Conservation (phyloP, 1,140 invertebrate species). For the Platyura marginata region DNA sequence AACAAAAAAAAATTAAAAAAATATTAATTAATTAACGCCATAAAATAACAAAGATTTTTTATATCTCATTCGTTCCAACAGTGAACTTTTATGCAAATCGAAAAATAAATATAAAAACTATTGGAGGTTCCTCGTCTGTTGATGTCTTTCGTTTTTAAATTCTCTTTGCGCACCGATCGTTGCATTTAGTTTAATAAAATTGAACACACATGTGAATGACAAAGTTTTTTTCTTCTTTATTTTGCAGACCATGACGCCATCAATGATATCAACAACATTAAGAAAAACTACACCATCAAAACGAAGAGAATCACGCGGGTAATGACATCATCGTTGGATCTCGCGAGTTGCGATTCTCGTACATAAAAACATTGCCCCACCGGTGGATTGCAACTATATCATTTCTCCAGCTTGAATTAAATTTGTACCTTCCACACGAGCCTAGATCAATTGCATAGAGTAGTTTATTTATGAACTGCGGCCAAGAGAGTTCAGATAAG, state of each 20-base stretch:
- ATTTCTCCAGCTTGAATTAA: not conserved
- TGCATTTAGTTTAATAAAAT: too few relatives aligned
- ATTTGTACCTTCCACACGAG: not conserved
- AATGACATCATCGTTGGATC: not conserved
- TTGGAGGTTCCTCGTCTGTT: too few relatives aligned
- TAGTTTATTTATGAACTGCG: not conserved
- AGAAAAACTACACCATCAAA: not conserved
- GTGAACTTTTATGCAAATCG: too few relatives aligned
- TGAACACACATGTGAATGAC: not conserved
- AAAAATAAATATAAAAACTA: too few relatives aligned
- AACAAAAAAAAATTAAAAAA: too few relatives aligned
- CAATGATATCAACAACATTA: not conserved
- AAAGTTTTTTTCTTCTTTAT: not conserved
- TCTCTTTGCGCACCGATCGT: too few relatives aligned
- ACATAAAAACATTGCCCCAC: not conserved
- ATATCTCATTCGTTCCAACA: too few relatives aligned
- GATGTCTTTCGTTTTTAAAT: too few relatives aligned
- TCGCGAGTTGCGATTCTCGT: too few relatives aligned
- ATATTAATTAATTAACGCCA: too few relatives aligned
- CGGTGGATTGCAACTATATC: not conserved
- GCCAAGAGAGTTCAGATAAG: not conserved
- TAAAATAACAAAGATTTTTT: too few relatives aligned
- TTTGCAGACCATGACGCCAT: not conserved
- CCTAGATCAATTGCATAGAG: not conserved
- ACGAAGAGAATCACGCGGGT: not conserved